Evolutionary conservation across 2,888 invertebrate genomes (phyloP).

Genomic region (Teinopalpus imperialis): DNA sequence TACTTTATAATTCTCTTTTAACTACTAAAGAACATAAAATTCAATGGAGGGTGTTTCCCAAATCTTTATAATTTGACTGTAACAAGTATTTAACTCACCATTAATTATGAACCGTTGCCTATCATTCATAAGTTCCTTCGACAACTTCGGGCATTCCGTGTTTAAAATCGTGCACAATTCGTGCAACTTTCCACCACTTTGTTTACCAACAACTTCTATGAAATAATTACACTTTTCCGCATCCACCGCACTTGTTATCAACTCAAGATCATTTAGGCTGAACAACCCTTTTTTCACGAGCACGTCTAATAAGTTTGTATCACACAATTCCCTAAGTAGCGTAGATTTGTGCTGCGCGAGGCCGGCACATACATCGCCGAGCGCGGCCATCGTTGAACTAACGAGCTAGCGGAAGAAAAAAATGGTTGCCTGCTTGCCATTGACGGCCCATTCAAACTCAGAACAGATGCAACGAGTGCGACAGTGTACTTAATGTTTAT

Average conservation of each 20-base stretch:
- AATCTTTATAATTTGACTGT: background rate
- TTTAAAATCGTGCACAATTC: constrained; percentile 83
- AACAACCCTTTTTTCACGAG: constrained; percentile 85
- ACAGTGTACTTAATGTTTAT: constrained; percentile 23
- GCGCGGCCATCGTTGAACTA: constrained; percentile 77
- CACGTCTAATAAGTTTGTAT: constrained; percentile 83
- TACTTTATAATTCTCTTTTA: no score
- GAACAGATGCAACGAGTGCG: constrained; percentile 43
- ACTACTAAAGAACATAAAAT: no score
- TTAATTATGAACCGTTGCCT: constrained; percentile 75
- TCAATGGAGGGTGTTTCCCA: no score
- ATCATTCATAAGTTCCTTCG: constrained; percentile 83
- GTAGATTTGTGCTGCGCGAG: constrained; percentile 83
- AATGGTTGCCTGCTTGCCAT: constrained; percentile 31
- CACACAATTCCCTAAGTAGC: constrained; percentile 83
- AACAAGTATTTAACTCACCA: constrained; percentile 47
- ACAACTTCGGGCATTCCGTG: constrained; percentile 84
- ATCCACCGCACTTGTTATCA: constrained; percentile 67
- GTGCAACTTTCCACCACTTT: constrained; percentile 81
- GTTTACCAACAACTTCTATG: constrained; percentile 84
- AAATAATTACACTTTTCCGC: constrained; percentile 82
- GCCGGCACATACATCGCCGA: constrained; percentile 81
- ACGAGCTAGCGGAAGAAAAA: constrained; percentile 32
- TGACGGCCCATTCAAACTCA: constrained; percentile 42
- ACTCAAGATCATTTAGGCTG: constrained; percentile 83